These are phyloP conservation scores for Agonopterix arenella DNA, from an alignment of 2,888 invertebrate species.

Conservation along the genomic window DNA sequence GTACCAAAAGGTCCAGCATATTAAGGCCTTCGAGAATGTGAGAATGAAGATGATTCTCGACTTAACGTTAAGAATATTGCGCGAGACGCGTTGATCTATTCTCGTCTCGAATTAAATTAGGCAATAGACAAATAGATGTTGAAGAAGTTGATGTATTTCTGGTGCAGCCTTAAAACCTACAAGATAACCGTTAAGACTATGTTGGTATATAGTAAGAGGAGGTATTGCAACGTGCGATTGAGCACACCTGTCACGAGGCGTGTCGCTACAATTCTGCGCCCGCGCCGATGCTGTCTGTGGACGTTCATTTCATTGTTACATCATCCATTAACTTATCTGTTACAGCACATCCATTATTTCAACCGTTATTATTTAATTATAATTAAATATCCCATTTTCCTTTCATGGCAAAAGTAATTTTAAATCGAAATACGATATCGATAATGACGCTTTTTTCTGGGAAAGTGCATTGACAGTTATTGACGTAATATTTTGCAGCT, in stretches of 20 bases:
- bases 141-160: no score
- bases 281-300: slow-evolving; percentile 7
- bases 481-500: neutral
- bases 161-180: no score
- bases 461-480: neutral
- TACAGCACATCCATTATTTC: slow-evolving; percentile 31
- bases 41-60: no score
- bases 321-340: slow-evolving; percentile 41
- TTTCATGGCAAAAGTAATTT: slow-evolving; percentile 21
- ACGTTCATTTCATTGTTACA: slow-evolving; percentile 41
- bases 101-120: no score
- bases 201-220: no score
- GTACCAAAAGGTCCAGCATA: no score
- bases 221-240: neutral
- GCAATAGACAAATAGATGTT: no score
- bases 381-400: slow-evolving; percentile 26
- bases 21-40: no score
- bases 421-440: slow-evolving; percentile 18
- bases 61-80: no score
- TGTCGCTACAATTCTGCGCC: slow-evolving; percentile 8
- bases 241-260: slow-evolving; percentile 14
- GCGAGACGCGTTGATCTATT: no score
- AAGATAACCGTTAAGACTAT: no score
- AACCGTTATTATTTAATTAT: slow-evolving; percentile 42
- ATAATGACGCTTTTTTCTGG: neutral